phyloP scores from a whole-genome alignment of 1,140 invertebrate genomes.

The Meloidogyne floridensis region DNA sequence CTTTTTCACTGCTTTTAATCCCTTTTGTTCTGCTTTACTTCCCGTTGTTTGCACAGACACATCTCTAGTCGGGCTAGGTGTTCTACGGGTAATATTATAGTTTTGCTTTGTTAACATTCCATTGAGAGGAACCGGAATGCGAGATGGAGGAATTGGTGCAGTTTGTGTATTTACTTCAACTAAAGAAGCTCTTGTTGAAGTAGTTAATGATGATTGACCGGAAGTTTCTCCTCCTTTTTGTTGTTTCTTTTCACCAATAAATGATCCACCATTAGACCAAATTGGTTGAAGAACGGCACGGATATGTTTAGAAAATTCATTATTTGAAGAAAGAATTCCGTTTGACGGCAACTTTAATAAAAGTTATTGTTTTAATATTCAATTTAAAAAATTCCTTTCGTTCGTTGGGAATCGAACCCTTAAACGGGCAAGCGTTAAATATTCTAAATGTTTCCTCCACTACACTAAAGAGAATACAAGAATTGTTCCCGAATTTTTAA shows the following conservation, averaged over 20 bases:
- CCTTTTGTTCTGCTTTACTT: slow-evolving; percentile 3
- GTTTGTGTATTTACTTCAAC: slow-evolving; percentile 4
- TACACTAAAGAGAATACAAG: too few species aligned
- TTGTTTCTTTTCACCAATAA: neutral
- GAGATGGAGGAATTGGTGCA: neutral
- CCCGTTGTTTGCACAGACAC: neutral
- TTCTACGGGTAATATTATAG: slow-evolving; percentile 2
- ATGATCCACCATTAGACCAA: neutral
- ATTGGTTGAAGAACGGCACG: neutral
- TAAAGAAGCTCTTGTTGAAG: neutral
- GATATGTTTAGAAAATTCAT: neutral
- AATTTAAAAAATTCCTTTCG: too few species aligned
- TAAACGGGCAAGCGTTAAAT: too few species aligned
- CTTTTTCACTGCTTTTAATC: neutral
- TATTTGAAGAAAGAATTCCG: neutral
- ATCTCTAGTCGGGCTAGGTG: slow-evolving; percentile 2
- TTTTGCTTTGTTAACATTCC: neutral
- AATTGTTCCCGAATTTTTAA: too few species aligned
- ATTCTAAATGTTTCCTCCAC: too few species aligned
- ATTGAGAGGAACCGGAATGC: slow-evolving; percentile 3
- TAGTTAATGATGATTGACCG: neutral
- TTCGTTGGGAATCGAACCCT: too few species aligned
- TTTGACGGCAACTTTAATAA: neutral
- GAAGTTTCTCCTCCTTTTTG: neutral
- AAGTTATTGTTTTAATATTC: neutral